phyloP scores from a whole-genome alignment of 2,113 vertebrate species.

The Daboia siamensis region DNA sequence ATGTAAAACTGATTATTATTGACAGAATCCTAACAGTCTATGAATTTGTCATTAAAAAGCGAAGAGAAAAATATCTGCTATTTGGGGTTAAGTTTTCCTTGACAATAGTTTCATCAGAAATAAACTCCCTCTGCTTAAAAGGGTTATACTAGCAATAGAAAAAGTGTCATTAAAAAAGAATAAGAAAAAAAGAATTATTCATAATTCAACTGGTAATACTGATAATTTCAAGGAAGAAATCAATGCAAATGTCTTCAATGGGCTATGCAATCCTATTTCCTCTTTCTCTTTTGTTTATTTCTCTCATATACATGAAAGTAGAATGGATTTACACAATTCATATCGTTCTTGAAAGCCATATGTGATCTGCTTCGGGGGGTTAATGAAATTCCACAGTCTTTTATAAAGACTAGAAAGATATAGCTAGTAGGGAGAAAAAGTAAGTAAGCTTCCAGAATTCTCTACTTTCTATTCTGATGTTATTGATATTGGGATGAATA shows the following conservation, averaged over 20 bases:
- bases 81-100: conserved; percentile 4
- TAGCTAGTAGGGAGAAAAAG: conserved; percentile 24
- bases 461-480: background rate
- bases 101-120: conserved; percentile 30
- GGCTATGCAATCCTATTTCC: conserved; percentile 57
- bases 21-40: background rate
- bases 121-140: background rate
- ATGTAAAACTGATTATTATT: conserved; percentile 4
- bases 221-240: conserved; percentile 56
- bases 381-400: conserved; percentile 28
- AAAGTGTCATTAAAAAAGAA: conserved; percentile 12
- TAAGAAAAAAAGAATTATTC: background rate
- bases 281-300: conserved; percentile 52
- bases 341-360: conserved; percentile 47
- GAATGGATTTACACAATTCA: conserved; percentile 46
- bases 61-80: background rate
- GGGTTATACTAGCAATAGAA: conserved; percentile 38
- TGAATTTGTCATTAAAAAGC: conserved; percentile 15
- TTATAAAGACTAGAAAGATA: conserved; percentile 31
- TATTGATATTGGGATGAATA: background rate
- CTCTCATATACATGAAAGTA: conserved; percentile 50
- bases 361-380: conserved; percentile 48
- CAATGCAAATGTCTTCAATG: conserved; percentile 60
- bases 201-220: conserved; percentile 36
- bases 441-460: background rate